A percentile compares a stretch with the other conserved stretches of the same genome.
Evolutionary conservation across 2,113 vertebrate genomes (phyloP).

Genomic region (Zosterops hypoxanthus): DNA sequence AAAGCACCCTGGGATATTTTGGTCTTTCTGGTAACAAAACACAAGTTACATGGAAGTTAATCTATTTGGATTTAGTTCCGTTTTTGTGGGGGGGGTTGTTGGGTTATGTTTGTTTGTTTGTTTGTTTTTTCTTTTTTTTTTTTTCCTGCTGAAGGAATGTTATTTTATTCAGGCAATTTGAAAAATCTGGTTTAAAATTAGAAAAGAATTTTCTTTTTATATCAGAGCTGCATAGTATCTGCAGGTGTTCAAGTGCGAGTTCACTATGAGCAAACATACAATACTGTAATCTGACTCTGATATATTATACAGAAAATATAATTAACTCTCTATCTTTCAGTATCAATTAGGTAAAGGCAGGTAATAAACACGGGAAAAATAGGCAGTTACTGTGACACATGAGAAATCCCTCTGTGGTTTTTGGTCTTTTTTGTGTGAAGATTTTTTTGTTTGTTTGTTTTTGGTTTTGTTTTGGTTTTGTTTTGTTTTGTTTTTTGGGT

Average conservation of each 20-base stretch:
- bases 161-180: background rate
- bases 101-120: no score
- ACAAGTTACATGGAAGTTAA: background rate
- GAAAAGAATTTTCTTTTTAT: background rate
- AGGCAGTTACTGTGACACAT: background rate
- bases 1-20: background rate
- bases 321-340: background rate
- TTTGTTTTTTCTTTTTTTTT: background rate
- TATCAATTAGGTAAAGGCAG: background rate
- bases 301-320: background rate
- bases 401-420: background rate
- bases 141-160: background rate
- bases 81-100: background rate
- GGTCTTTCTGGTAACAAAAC: background rate
- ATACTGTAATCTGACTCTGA: background rate
- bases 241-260: background rate
- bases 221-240: background rate
- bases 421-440: background rate
- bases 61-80: background rate
- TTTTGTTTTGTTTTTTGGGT: no score
- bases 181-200: background rate
- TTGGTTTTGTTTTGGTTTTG: no score
- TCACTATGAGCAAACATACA: background rate
- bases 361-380: background rate
- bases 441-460: background rate